Percentiles rank a stretch among this genome's conserved stretches.
These are phyloP conservation scores for Myotis vivesi DNA, from an alignment of 2,797 vertebrate genomes.

Conservation along the genomic window DNA sequence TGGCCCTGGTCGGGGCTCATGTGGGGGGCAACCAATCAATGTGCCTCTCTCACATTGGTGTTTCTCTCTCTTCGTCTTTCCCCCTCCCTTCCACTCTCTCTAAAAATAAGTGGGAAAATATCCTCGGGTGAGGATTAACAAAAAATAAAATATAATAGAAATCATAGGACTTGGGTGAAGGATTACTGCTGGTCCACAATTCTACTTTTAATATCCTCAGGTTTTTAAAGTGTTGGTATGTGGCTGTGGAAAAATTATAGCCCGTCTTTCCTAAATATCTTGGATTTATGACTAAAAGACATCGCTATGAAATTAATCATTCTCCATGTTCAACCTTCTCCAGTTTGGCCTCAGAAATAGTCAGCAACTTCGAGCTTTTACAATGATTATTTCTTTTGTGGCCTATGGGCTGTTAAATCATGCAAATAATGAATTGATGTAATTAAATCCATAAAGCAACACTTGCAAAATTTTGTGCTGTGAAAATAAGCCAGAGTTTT, in stretches of 20 bases:
- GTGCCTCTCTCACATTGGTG: no score
- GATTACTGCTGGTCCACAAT: background rate
- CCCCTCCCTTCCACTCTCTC: no score
- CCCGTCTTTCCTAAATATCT: background rate
- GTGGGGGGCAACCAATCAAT: no score
- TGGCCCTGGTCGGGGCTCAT: no score
- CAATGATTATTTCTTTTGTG: conserved; percentile 6
- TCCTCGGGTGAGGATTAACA: no score
- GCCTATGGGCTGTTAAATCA: conserved; percentile 58
- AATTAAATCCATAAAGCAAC: conserved; percentile 70
- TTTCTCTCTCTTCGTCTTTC: no score
- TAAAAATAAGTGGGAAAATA: no score
- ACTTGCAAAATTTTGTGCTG: conserved; percentile 72
- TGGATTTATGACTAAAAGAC: conserved; percentile 38
- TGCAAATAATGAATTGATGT: conserved; percentile 75
- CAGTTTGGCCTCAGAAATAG: conserved; percentile 39
- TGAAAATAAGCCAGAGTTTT: conserved; percentile 72
- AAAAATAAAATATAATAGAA: background rate
- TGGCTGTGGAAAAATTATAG: background rate
- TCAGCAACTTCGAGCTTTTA: conserved; percentile 32
- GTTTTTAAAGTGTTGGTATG: background rate
- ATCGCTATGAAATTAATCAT: conserved; percentile 24
- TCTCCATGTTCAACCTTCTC: background rate
- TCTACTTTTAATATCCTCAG: conserved; percentile 7
- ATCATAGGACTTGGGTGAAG: background rate